phyloP scores from a whole-genome alignment of 2,888 invertebrate genomes.

The Tachina fera region DNA sequence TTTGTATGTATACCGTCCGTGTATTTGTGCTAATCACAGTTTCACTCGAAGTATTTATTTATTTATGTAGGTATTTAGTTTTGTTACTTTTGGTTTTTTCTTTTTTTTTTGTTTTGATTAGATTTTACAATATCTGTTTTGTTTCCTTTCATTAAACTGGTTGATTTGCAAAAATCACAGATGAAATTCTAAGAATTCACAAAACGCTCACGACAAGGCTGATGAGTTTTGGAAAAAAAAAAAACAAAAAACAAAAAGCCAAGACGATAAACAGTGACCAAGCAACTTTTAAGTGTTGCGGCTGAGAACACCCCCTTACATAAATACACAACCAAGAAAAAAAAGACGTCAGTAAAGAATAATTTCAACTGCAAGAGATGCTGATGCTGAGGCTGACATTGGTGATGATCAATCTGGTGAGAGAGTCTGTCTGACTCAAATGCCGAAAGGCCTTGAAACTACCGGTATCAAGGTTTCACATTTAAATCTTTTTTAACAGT shows the following conservation, averaged over 20 bases:
- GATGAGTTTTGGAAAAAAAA: conserved; percentile 30
- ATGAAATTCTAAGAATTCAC: conserved; percentile 58
- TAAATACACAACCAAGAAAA: conserved; percentile 11
- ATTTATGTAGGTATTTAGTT: neutral
- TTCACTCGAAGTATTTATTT: conserved; percentile 29
- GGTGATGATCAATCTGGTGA: conserved; percentile 21
- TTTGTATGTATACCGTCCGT: neutral
- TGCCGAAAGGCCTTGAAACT: conserved; percentile 46
- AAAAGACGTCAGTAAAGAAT: conserved; percentile 33
- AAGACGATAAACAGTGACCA: conserved; percentile 23
- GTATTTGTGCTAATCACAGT: conserved; percentile 65
- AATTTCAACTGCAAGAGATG: conserved; percentile 49
- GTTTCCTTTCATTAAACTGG: conserved; percentile 29
- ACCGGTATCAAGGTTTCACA: neutral
- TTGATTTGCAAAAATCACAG: conserved; percentile 57
- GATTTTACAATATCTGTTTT: conserved; percentile 29
- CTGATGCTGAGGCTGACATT: conserved; percentile 16
- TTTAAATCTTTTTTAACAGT: neutral
- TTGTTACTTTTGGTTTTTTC: neutral
- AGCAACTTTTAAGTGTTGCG: conserved; percentile 44
- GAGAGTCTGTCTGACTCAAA: conserved; percentile 26
- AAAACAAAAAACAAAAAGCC: neutral
- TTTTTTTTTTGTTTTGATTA: conserved; percentile 23
- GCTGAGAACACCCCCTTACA: conserved; percentile 44
- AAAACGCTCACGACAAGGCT: conserved; percentile 42